phyloP scores from a whole-genome alignment of 2,113 vertebrate species.

The Lophius piscatorius region DNA sequence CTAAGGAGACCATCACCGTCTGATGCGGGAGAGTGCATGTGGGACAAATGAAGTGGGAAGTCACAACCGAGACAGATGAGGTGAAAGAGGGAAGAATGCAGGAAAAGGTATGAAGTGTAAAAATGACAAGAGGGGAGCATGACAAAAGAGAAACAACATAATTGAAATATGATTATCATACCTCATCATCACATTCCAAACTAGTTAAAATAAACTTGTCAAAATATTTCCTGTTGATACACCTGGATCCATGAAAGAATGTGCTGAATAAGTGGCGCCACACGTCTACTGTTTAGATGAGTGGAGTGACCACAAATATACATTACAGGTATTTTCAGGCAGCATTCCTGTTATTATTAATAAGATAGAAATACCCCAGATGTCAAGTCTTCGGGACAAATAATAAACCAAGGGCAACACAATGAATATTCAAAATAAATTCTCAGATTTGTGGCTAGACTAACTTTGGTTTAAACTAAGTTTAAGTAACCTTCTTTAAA shows the following conservation, averaged over 20 bases:
- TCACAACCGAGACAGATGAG: too few relatives aligned
- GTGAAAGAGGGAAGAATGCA: background rate
- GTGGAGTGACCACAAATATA: slow-evolving; percentile 19
- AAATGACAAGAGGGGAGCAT: too few relatives aligned
- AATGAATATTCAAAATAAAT: slow-evolving; percentile 10
- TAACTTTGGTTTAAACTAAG: background rate
- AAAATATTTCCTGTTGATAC: slow-evolving; percentile 41
- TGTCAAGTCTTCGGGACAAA: slow-evolving; percentile 18
- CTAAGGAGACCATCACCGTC: slow-evolving; percentile 98
- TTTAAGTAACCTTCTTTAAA: background rate
- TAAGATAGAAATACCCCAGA: slow-evolving; percentile 36
- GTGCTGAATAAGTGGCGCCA: slow-evolving; percentile 19
- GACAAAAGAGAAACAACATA: too few relatives aligned
- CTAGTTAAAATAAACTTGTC: slow-evolving; percentile 11
- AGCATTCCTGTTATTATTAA: slow-evolving; percentile 59
- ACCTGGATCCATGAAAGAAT: slow-evolving; percentile 47
- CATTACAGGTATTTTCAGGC: slow-evolving; percentile 53
- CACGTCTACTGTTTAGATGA: slow-evolving; percentile 42
- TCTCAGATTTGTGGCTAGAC: background rate
- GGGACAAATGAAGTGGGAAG: too few relatives aligned
- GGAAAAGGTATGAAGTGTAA: too few relatives aligned
- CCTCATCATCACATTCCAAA: background rate
- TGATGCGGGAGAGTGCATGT: slow-evolving; percentile 63
- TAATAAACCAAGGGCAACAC: slow-evolving; percentile 14
- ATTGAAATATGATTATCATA: too few relatives aligned